Conservation (phyloP, 35 echinoderm and acorn worm species). For the Apostichopus japonicus region DNA sequence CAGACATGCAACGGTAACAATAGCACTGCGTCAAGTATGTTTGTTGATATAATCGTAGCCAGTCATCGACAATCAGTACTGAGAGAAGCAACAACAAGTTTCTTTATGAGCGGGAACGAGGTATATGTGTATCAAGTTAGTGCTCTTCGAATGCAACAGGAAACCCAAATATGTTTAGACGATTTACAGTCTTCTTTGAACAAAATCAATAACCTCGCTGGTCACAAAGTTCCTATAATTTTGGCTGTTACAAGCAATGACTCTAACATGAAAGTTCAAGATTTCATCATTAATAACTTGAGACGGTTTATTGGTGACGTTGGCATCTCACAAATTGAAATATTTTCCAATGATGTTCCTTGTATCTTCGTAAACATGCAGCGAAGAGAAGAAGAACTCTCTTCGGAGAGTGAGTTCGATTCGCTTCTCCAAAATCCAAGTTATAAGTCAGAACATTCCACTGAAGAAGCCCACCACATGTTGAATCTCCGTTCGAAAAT, state of each 20-base stretch:
- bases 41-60: not conserved
- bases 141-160: not conserved
- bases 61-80: not conserved
- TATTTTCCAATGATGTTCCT: not conserved
- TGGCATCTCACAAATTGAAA: not conserved
- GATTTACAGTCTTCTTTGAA: slow-evolving; percentile 1
- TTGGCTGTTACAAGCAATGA: slow-evolving; percentile 6
- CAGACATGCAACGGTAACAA: no score
- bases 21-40: not conserved
- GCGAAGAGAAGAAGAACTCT: not conserved
- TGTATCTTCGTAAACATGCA: slow-evolving; percentile 4
- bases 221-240: slow-evolving; percentile 10
- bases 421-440: not conserved
- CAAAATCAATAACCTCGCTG: slow-evolving; percentile 27
- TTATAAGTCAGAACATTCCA: not conserved
- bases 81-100: not conserved
- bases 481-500: not conserved
- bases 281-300: not conserved
- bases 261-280: not conserved
- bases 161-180: not conserved
- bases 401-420: not conserved
- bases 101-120: slow-evolving; percentile 34
- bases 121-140: not conserved
- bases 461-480: not conserved
- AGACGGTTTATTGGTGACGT: not conserved